phyloP scores from a whole-genome alignment of 2,888 invertebrate species.

The Timandra comae region DNA sequence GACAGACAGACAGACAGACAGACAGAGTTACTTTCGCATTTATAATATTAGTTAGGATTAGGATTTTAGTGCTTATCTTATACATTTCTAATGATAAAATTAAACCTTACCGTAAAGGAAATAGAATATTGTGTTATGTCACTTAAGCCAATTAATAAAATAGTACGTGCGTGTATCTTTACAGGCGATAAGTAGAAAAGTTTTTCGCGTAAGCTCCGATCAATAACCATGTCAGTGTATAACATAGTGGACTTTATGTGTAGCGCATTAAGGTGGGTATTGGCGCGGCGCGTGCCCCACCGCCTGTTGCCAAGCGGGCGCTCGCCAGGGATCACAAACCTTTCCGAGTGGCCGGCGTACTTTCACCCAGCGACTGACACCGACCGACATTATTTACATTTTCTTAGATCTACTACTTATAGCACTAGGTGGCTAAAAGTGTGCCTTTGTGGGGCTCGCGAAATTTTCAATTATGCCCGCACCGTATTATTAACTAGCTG shows the following conservation, averaged over 20 bases:
- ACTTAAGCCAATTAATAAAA: slow-evolving; percentile 52
- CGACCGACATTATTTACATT: slow-evolving; percentile 13
- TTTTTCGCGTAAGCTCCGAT: slow-evolving; percentile 71
- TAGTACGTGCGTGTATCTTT: slow-evolving; percentile 46
- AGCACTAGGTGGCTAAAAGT: slow-evolving; percentile 1
- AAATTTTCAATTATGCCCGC: background rate
- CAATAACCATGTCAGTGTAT: slow-evolving; percentile 44
- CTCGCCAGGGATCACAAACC: slow-evolving; percentile 60
- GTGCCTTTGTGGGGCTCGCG: too few relatives aligned
- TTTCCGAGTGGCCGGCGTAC: slow-evolving; percentile 56
- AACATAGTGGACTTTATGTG: slow-evolving; percentile 15
- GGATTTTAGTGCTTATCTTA: too few relatives aligned
- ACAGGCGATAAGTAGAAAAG: slow-evolving; percentile 65
- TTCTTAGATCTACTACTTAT: too few relatives aligned
- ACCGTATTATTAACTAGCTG: too few relatives aligned
- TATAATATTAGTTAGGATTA: too few relatives aligned
- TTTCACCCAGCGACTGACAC: slow-evolving; percentile 47
- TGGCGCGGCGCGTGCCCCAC: slow-evolving; percentile 30
- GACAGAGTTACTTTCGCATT: too few relatives aligned
- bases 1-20: too few relatives aligned
- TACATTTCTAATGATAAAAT: too few relatives aligned
- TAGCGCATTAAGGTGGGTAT: slow-evolving; percentile 14
- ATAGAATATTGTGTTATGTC: too few relatives aligned
- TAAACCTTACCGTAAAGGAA: too few relatives aligned
- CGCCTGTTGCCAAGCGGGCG: slow-evolving; percentile 67